These are phyloP conservation scores for Pempheris klunzingeri DNA, from an alignment of 2,797 vertebrate species.

Conservation along the genomic window DNA sequence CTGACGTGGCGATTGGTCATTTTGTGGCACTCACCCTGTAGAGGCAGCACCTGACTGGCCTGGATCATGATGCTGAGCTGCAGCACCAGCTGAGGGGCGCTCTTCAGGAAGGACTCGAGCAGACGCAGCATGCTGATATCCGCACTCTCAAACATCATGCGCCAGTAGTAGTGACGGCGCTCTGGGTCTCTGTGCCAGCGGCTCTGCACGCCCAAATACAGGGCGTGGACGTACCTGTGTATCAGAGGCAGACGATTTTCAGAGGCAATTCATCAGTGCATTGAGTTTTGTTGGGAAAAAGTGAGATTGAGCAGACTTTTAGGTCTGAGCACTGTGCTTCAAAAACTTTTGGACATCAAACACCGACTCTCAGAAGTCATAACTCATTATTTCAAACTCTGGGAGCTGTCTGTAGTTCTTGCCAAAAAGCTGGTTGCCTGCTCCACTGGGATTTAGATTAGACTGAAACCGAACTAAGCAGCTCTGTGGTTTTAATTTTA, in stretches of 20 bases:
- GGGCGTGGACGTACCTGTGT: constrained; percentile 91
- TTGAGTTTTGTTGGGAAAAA: neutral
- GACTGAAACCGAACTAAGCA: constrained; percentile 61
- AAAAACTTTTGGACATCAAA: constrained; percentile 58
- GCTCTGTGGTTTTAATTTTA: constrained; percentile 69
- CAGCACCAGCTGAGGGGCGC: constrained; percentile 96
- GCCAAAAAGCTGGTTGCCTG: constrained; percentile 48
- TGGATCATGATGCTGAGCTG: constrained; percentile 97
- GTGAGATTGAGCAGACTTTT: constrained; percentile 12
- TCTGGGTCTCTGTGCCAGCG: constrained; percentile 92
- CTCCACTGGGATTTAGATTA: constrained; percentile 58
- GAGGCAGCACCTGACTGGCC: constrained; percentile 85
- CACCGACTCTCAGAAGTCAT: constrained; percentile 51
- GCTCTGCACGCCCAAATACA: constrained; percentile 96
- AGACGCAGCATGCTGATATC: constrained; percentile 98
- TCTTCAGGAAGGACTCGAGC: constrained; percentile 97
- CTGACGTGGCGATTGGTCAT: constrained; percentile 31
- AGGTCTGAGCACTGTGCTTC: constrained; percentile 32
- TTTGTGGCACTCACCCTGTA: constrained; percentile 90
- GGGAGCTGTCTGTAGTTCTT: constrained; percentile 52
- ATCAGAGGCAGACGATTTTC: constrained; percentile 16
- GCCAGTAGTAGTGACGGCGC: constrained; percentile 95
- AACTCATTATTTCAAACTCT: constrained; percentile 60
- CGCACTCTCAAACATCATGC: constrained; percentile 96
- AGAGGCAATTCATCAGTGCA: constrained; percentile 1